Conservation (phyloP, 2,113 vertebrate genomes). For the Tursiops truncatus region DNA sequence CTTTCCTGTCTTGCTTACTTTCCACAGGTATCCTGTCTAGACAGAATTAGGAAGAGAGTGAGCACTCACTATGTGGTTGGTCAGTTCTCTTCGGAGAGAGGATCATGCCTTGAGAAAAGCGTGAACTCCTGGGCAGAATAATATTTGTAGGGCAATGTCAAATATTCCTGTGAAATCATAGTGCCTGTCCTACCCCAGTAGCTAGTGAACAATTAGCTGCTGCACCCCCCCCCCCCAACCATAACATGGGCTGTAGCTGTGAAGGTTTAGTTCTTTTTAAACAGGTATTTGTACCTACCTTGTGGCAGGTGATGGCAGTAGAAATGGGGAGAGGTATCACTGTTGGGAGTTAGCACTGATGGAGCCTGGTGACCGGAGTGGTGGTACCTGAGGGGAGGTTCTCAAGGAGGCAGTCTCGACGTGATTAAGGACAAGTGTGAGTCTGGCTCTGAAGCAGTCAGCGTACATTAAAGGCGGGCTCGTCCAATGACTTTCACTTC, state of each 20-base stretch:
- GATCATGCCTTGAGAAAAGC: neutral
- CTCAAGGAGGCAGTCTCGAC: neutral
- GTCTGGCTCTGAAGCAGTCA: constrained; percentile 42
- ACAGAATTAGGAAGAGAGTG: neutral
- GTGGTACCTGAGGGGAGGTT: neutral
- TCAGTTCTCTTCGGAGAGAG: neutral
- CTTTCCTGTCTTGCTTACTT: neutral
- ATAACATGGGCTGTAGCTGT: neutral
- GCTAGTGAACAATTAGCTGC: neutral
- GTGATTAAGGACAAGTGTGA: neutral
- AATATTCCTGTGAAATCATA: neutral
- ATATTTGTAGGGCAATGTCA: neutral
- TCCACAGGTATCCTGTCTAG: neutral
- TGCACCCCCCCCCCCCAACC: neutral
- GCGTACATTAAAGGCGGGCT: constrained; percentile 60
- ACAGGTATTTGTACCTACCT: neutral
- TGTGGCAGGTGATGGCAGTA: neutral
- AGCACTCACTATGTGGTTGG: neutral
- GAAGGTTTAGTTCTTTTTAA: neutral
- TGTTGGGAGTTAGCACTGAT: neutral
- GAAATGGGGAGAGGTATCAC: constrained; percentile 3
- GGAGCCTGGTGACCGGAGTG: neutral
- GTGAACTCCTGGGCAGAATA: neutral
- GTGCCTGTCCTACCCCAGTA: neutral
- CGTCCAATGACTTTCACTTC: constrained; percentile 42